These are phyloP conservation scores for Microcebus griseorufus DNA, from an alignment of 2,113 vertebrate species.

Conservation along the genomic window DNA sequence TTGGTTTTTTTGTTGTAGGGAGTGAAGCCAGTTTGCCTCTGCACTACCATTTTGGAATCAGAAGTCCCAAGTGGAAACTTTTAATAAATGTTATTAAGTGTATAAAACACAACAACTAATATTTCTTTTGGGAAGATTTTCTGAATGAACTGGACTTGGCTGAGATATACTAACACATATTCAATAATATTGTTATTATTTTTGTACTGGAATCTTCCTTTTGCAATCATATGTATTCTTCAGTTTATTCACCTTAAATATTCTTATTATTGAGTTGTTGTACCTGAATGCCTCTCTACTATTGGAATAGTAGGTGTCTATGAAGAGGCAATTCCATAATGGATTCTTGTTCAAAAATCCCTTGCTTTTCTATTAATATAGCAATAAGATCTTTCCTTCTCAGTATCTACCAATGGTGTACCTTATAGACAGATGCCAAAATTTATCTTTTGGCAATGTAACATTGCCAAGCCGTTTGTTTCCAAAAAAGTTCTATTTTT, in stretches of 20 bases:
- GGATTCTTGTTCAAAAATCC: neutral
- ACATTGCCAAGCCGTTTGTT: constrained; percentile 10
- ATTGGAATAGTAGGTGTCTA: neutral
- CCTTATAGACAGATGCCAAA: neutral
- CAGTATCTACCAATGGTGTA: neutral
- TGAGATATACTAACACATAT: neutral
- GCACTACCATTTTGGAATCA: too few species aligned
- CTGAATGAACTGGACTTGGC: neutral
- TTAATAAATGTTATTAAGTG: neutral
- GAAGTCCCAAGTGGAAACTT: neutral
- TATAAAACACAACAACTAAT: neutral
- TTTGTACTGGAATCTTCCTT: neutral
- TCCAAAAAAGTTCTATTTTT: neutral
- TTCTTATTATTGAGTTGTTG: neutral
- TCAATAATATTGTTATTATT: neutral
- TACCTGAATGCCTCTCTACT: neutral
- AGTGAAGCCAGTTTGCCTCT: too few species aligned
- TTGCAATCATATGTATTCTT: neutral
- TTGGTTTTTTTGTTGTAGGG: too few species aligned
- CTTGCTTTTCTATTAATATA: neutral
- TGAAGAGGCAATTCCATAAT: neutral
- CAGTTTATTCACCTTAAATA: neutral
- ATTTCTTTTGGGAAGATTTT: neutral
- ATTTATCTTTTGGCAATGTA: neutral
- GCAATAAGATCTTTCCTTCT: neutral